Evolutionary conservation across 37 sponge, comb jelly and placozoan species (phyloP).

Genomic region (Axinella damicornis): DNA sequence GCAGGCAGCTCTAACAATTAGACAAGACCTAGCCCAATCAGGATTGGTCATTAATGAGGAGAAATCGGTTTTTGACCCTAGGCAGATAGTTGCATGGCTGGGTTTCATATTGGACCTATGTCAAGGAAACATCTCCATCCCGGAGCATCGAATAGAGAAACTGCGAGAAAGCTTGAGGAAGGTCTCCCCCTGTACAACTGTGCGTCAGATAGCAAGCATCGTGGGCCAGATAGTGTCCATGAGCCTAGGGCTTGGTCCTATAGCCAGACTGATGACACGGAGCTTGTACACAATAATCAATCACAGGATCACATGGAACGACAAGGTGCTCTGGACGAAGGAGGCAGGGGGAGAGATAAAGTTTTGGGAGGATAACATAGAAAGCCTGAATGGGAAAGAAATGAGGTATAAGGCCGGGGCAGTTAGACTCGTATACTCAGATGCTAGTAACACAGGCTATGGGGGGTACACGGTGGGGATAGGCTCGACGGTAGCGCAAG

Average conservation of each 20-base stretch:
- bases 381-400: conserved; percentile 10
- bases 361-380: conserved; percentile 23
- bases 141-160: not conserved
- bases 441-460: conserved; percentile 53
- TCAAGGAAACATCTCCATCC: conserved; percentile 19
- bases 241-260: conserved; percentile 27
- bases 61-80: conserved; percentile 27
- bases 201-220: conserved; percentile 21
- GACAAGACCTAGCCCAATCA: not conserved
- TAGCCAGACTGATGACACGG: conserved; percentile 29
- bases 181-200: not conserved
- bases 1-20: not conserved
- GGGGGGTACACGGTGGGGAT: conserved; percentile 34
- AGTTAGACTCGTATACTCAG: conserved; percentile 32
- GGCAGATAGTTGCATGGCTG: conserved; percentile 5
- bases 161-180: too few relatives aligned
- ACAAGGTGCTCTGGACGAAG: not conserved
- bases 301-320: not conserved
- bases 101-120: conserved; percentile 31
- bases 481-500: conserved; percentile 12
- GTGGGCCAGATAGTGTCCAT: conserved; percentile 44
- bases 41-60: conserved; percentile 10
- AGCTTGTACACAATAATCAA: conserved; percentile 23
- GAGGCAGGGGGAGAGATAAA: conserved; percentile 21
- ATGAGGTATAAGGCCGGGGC: conserved; percentile 25